These are phyloP conservation scores for Perithous albicinctus DNA, from an alignment of 2,888 invertebrate species.

Conservation along the genomic window DNA sequence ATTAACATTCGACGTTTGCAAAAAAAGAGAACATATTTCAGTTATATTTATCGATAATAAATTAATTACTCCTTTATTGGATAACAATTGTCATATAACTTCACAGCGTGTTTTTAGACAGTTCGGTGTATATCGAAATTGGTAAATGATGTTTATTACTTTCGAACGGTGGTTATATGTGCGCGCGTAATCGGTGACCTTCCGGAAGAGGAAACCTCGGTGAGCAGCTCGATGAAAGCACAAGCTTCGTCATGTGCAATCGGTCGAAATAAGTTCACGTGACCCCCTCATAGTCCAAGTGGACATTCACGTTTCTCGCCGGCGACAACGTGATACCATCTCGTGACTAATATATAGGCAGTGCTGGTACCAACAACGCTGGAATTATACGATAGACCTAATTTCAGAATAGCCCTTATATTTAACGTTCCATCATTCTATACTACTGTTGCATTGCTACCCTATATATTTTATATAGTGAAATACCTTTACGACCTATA, in stretches of 20 bases:
- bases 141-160: constrained; percentile 1
- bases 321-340: constrained; percentile 47
- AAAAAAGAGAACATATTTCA: background rate
- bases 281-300: constrained; percentile 49
- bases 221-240: constrained; percentile 35
- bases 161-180: background rate
- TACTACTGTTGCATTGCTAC: constrained; percentile 16
- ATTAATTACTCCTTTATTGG: background rate
- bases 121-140: background rate
- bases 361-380: background rate
- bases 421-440: background rate
- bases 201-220: constrained; percentile 45
- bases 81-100: background rate
- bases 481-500: no score
- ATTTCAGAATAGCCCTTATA: background rate
- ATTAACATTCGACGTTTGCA: background rate
- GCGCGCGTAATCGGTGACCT: constrained; percentile 38
- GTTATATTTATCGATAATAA: background rate
- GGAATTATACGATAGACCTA: constrained; percentile 20
- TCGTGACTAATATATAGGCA: background rate
- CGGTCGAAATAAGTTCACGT: constrained; percentile 65
- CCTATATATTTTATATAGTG: no score
- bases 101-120: constrained; percentile 9
- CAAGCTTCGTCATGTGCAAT: constrained; percentile 61
- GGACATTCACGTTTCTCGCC: constrained; percentile 52